Conservation (phyloP, 2,797 vertebrate genomes). For the Melopsittacus undulatus region DNA sequence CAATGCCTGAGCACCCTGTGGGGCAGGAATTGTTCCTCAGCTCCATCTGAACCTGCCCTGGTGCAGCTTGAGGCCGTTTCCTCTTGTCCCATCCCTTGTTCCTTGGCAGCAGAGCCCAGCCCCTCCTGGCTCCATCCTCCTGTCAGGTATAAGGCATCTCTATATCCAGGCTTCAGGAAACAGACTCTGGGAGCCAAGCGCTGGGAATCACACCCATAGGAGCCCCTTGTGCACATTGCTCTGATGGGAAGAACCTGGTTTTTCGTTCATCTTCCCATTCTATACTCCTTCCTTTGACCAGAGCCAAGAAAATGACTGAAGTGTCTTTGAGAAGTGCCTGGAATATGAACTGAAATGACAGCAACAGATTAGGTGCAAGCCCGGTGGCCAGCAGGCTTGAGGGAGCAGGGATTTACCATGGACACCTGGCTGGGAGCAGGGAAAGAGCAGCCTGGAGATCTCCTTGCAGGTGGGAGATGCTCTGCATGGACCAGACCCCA, state of each 20-base stretch:
- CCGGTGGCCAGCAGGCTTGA: not conserved
- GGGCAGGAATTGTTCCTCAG: too few species aligned
- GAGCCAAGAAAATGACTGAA: not conserved
- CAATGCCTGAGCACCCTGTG: too few species aligned
- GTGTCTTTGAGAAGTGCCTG: not conserved
- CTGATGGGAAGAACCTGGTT: not conserved
- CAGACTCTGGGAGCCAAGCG: rapidly evolving
- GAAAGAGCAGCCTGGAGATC: not conserved
- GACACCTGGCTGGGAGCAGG: not conserved
- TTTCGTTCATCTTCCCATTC: not conserved
- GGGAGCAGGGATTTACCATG: not conserved
- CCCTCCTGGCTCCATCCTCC: not conserved
- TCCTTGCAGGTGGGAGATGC: not conserved
- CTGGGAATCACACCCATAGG: not conserved
- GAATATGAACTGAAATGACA: not conserved
- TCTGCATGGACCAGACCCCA: not conserved
- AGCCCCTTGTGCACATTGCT: not conserved
- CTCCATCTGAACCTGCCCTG: too few species aligned
- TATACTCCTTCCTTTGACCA: not conserved
- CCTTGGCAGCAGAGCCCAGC: not conserved
- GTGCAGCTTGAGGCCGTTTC: too few species aligned
- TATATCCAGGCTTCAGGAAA: not conserved
- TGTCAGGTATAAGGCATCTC: not conserved
- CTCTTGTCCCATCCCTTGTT: not conserved
- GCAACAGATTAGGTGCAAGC: not conserved